Percentiles rank a stretch among this genome's conserved stretches.
Evolutionary conservation across 2,797 vertebrate genomes (phyloP).

Genomic region (Zonotrichia albicollis): DNA sequence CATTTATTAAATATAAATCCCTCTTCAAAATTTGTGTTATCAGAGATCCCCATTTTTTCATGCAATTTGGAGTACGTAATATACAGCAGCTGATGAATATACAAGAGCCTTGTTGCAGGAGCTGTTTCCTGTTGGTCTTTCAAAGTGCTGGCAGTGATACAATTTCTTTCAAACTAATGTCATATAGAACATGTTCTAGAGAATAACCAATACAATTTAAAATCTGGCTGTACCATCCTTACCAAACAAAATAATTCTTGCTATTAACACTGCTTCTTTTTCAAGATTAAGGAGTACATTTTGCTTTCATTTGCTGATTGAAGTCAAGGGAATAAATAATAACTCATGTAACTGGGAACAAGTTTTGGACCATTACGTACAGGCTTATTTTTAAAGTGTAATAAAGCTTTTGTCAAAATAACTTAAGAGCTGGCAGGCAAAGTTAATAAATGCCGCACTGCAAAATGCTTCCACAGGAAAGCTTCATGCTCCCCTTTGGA

Average conservation of each 20-base stretch:
- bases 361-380: background rate
- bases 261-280: slow-evolving; percentile 1
- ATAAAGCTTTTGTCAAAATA: slow-evolving; percentile 24
- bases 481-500: background rate
- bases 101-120: slow-evolving; percentile 28
- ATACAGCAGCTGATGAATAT: slow-evolving; percentile 54
- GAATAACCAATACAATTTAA: slow-evolving; percentile 5
- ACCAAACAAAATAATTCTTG: slow-evolving; percentile 20
- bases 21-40: slow-evolving; percentile 74
- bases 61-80: slow-evolving; percentile 61
- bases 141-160: slow-evolving; percentile 6
- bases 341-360: background rate
- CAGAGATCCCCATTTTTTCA: slow-evolving; percentile 47
- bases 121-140: slow-evolving; percentile 47
- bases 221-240: background rate
- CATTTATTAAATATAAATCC: slow-evolving; percentile 88
- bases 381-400: background rate
- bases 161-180: slow-evolving; percentile 25
- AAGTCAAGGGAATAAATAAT: slow-evolving; percentile 1
- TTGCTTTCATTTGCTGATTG: background rate
- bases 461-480: background rate
- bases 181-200: background rate
- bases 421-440: background rate
- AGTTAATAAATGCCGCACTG: background rate
- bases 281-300: background rate